Evolutionary conservation across 64 coral and sea anemone species (phyloP), one percentile per base, ranked within the genome.

Genomic region (Cladopsammia gracilis): DNA sequence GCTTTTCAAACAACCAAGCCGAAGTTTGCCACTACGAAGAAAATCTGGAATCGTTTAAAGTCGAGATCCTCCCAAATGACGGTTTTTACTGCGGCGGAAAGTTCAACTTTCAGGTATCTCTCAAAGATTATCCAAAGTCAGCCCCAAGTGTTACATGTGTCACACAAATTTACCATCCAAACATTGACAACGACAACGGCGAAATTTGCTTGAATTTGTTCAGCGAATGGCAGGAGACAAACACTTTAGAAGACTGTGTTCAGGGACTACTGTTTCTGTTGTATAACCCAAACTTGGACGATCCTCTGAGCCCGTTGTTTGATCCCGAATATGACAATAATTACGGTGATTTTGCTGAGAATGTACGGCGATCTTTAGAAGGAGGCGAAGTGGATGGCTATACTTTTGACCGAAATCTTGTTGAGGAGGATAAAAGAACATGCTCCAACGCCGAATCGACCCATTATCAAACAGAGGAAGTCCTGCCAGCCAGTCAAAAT

Each of bases 141-240:
- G 74, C 92, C 11, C 95, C 95, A 0, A 78, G 45, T 26, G 91
- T 94, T 7, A 75, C 54, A 0, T 97, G 95, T 11, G 62, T 23
- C 10, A 97, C 91, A 1, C 61, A 34, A 16, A 94, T 97, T 51
- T 97, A 97, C 56, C 95, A 97, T 49, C 96, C 96, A 70, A 97
- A 97, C 61, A 97, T 97, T 64, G n/a, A 91, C 0, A 22, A 80
- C 59, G 91, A 90, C 1, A 60, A 56, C 16, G 81, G 77, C 5
- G 87, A 87, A 2, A 59, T 98, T 73, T 98, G 96, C 54, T 78
- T 98, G 47, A 98, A 88, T 94, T 88, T 98, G 76, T 88, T 98
- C 86, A 88, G 90, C 52, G 96, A 98, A 61, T 98, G 96, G 96
- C 80, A 57, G 11, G 69, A 49, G 43, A 91, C 66, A 7, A 91